Percentiles rank a stretch among this genome's conserved stretches.
phyloP scores from a whole-genome alignment of 2,113 vertebrate genomes.

The Percina caprodes region DNA sequence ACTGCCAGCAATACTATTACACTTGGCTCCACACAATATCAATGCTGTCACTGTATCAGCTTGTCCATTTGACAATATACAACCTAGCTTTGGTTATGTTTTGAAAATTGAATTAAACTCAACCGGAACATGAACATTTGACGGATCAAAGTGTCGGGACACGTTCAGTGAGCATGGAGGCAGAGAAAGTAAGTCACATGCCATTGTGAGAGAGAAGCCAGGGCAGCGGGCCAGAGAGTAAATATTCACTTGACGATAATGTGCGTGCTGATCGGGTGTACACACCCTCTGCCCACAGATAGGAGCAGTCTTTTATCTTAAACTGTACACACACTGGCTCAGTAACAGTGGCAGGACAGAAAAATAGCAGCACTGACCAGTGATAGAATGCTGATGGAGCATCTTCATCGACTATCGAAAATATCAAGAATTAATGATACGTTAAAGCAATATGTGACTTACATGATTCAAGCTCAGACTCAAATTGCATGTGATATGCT shows the following conservation, averaged over 20 bases:
- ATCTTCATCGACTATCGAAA: slow-evolving; percentile 15
- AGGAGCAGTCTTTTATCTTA: slow-evolving; percentile 70
- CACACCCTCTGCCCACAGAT: slow-evolving; percentile 76
- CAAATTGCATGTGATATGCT: neutral
- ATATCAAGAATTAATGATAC: slow-evolving; percentile 1
- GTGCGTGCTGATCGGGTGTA: slow-evolving; percentile 67
- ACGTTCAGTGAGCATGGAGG: slow-evolving; percentile 3
- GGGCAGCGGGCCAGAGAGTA: slow-evolving; percentile 64
- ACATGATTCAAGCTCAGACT: neutral
- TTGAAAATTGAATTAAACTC: slow-evolving; percentile 1
- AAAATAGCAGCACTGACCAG: slow-evolving; percentile 14
- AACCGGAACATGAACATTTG: slow-evolving; percentile 15
- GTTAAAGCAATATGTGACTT: neutral
- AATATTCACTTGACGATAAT: slow-evolving; percentile 69
- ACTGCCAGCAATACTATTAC: slow-evolving; percentile 68
- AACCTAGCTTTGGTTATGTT: slow-evolving; percentile 2
- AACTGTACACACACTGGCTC: slow-evolving; percentile 45
- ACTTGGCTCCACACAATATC: slow-evolving; percentile 56
- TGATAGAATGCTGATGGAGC: slow-evolving; percentile 55
- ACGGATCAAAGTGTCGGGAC: slow-evolving; percentile 22
- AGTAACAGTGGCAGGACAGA: slow-evolving; percentile 20
- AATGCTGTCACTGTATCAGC: slow-evolving; percentile 48
- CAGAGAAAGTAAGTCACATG: slow-evolving; percentile 42
- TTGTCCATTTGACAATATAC: slow-evolving; percentile 25
- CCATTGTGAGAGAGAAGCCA: slow-evolving; percentile 58